Evolutionary conservation across 1,140 invertebrate genomes (phyloP).

Genomic region (Trigoniulus corallinus): DNA sequence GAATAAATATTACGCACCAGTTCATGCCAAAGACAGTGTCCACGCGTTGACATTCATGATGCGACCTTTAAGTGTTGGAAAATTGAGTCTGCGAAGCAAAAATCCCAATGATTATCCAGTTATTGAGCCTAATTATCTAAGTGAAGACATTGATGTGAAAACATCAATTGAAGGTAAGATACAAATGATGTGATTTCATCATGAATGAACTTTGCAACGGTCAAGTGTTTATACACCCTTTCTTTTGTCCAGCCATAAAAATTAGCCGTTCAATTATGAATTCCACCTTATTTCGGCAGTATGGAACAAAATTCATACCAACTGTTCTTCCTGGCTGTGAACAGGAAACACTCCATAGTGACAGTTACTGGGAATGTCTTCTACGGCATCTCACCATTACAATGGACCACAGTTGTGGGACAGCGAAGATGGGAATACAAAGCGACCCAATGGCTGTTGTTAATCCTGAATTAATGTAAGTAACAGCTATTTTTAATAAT

Average conservation of each 20-base stretch:
- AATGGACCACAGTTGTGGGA: conserved; percentile 70
- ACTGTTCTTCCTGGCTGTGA: not conserved
- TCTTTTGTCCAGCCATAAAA: too few species aligned
- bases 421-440: conserved; percentile 56
- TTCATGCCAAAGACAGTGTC: too few species aligned
- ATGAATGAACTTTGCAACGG: too few species aligned
- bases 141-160: not conserved
- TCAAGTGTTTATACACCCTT: too few species aligned
- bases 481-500: too few species aligned
- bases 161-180: not conserved
- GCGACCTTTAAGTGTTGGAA: not conserved
- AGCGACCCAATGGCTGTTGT: conserved; percentile 50
- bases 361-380: conserved; percentile 28
- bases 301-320: not conserved
- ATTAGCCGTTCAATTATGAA: too few species aligned
- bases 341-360: not conserved
- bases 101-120: not conserved
- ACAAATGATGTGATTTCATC: too few species aligned
- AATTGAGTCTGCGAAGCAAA: not conserved
- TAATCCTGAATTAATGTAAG: conserved; percentile 38
- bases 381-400: conserved; percentile 52
- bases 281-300: too few species aligned
- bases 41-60: too few species aligned
- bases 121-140: not conserved
- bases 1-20: too few species aligned